phyloP scores from a whole-genome alignment of 2,113 vertebrate genomes.

The Phaethon lepturus region DNA sequence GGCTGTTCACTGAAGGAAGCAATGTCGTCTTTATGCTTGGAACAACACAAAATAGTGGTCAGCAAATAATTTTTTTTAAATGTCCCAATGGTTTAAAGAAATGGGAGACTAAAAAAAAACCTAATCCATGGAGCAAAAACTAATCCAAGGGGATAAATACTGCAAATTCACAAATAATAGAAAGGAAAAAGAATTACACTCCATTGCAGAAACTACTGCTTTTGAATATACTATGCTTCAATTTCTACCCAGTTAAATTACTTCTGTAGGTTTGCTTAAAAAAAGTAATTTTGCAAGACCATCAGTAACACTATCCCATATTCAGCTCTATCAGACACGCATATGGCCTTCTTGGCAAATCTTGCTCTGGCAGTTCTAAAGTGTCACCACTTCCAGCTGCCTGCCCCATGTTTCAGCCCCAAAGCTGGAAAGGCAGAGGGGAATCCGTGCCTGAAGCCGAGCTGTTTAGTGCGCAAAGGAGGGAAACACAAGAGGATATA shows the following conservation, averaged over 20 bases:
- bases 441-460: not conserved
- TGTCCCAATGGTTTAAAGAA: not conserved
- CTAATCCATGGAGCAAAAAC: not conserved
- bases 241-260: not conserved
- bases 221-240: not conserved
- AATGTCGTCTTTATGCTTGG: not conserved
- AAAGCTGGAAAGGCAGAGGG: not conserved
- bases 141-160: not conserved
- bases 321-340: not conserved
- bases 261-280: not conserved
- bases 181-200: not conserved
- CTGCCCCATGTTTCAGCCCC: not conserved
- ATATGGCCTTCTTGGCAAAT: not conserved
- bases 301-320: not conserved
- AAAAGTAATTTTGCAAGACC: not conserved
- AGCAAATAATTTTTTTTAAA: not conserved
- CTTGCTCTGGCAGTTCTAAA: not conserved
- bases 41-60: not conserved
- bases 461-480: fast-evolving
- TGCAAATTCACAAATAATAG: not conserved
- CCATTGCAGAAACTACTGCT: not conserved
- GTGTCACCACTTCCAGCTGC: not conserved
- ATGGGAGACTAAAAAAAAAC: not conserved
- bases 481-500: fast-evolving
- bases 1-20: not conserved